Evolutionary conservation across 92 coral and sea anemone genomes (phyloP).

Genomic region (Porites lobata): DNA sequence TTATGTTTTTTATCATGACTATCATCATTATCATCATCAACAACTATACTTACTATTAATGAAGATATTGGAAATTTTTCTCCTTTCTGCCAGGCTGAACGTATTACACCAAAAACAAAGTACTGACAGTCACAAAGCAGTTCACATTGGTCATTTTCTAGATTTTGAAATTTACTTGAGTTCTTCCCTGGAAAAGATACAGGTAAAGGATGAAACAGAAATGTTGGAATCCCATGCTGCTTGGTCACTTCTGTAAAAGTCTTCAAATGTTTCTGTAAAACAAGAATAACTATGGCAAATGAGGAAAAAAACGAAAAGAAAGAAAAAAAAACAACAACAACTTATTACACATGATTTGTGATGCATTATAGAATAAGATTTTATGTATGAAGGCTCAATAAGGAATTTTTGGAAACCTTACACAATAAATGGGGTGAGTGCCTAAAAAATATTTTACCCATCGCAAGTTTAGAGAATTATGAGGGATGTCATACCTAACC

Average conservation of each 20-base stretch:
- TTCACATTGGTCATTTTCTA: slow-evolving; percentile 30
- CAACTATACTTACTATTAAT: slow-evolving; percentile 18
- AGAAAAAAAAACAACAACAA: neutral
- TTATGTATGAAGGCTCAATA: too few relatives aligned
- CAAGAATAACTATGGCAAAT: neutral
- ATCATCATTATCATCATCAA: too few relatives aligned
- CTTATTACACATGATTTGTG: too few relatives aligned
- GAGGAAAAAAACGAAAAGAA: too few relatives aligned
- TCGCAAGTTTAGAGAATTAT: too few relatives aligned
- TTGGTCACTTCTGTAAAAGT: slow-evolving; percentile 34
- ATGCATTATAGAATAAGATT: too few relatives aligned
- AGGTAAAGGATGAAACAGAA: slow-evolving; percentile 57
- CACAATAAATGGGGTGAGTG: too few relatives aligned
- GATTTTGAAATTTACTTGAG: slow-evolving; percentile 17
- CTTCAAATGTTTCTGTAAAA: slow-evolving; percentile 49
- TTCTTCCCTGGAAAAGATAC: slow-evolving; percentile 23
- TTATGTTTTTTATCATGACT: too few relatives aligned
- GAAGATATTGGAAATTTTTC: neutral
- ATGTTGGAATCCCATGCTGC: slow-evolving; percentile 35
- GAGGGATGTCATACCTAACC: too few relatives aligned
- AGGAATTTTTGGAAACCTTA: too few relatives aligned
- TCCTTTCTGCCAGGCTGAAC: slow-evolving; percentile 11
- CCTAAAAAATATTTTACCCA: too few relatives aligned
- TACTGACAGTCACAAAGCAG: slow-evolving; percentile 36
- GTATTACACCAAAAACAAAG: slow-evolving; percentile 36